Evolutionary conservation across 2,888 invertebrate species (phyloP).

Genomic region (Tenthredo scrophulariae): DNA sequence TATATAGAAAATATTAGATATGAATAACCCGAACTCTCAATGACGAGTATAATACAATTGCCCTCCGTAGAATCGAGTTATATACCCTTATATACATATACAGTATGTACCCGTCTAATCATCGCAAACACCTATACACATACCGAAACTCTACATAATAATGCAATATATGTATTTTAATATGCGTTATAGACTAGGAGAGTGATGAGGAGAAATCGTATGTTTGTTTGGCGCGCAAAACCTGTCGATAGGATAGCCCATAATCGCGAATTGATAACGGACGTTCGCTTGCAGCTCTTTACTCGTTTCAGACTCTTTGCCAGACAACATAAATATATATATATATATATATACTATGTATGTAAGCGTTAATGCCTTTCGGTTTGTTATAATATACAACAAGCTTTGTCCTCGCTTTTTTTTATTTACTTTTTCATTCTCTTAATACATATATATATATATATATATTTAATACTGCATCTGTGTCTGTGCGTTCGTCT

Average conservation of each 20-base stretch:
- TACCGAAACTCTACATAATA: neutral
- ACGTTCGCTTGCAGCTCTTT: neutral
- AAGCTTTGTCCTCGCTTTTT: slow-evolving; percentile 4
- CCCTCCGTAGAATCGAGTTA: neutral
- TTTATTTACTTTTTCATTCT: neutral
- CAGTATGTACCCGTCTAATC: neutral
- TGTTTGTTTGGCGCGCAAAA: slow-evolving; percentile 55
- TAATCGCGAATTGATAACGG: slow-evolving; percentile 29
- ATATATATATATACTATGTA: neutral
- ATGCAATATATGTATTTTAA: neutral
- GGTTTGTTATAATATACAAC: neutral
- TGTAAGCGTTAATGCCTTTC: neutral
- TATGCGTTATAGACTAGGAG: neutral
- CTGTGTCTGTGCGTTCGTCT: neutral
- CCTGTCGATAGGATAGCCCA: slow-evolving; percentile 53
- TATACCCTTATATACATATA: neutral
- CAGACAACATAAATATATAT: neutral
- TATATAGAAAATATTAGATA: neutral
- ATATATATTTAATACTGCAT: neutral
- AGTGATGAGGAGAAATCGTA: slow-evolving; percentile 54
- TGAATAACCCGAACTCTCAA: neutral
- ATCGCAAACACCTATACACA: neutral
- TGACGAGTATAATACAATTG: neutral
- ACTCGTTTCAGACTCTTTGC: neutral
- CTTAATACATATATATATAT: too few relatives aligned